Evolutionary conservation across 2,113 vertebrate species (phyloP).

Genomic region (Nicator chloris): DNA sequence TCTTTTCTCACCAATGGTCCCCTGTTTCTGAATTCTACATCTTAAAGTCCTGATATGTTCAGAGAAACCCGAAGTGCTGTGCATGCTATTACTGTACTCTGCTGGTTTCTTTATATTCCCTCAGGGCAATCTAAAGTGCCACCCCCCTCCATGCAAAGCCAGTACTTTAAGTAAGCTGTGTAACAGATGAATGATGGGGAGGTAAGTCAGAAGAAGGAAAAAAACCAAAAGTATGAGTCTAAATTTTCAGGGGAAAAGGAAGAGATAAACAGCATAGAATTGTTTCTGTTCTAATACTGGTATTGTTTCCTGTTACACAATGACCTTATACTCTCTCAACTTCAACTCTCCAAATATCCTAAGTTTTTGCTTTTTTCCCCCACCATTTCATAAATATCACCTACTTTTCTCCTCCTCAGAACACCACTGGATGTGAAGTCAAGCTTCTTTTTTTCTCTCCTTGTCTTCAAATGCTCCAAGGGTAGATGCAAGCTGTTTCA

Average conservation of each 20-base stretch:
- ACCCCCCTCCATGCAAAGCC: neutral
- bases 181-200: neutral
- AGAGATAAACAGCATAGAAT: neutral
- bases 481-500: neutral
- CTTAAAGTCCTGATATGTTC: neutral
- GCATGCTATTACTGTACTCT: neutral
- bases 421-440: neutral
- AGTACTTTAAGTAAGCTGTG: neutral
- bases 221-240: neutral
- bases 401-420: neutral
- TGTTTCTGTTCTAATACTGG: neutral
- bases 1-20: neutral
- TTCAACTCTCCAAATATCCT: neutral
- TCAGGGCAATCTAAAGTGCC: neutral
- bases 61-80: neutral
- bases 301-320: neutral
- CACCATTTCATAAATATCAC: neutral
- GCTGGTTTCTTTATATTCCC: neutral
- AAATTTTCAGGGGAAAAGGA: accelerated
- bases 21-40: neutral
- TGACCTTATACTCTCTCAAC: neutral
- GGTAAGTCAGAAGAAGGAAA: neutral
- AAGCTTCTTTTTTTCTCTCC: neutral
- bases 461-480: neutral
- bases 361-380: neutral